Base-by-base conservation (phyloP, 2,113 vertebrate genomes). In the Bubo bubo region DNA sequence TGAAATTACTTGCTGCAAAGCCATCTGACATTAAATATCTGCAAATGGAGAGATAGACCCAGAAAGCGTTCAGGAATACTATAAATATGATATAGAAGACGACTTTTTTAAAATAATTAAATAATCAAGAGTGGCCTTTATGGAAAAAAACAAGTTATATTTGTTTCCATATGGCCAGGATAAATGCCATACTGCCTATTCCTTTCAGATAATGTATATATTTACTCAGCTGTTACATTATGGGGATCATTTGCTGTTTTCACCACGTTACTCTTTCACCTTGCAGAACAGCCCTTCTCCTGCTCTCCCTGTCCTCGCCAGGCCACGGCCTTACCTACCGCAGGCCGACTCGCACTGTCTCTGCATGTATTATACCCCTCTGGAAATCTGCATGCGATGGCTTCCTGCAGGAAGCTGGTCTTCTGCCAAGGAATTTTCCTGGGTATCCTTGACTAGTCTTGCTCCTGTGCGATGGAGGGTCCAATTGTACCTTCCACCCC, bases 151-250 rank as follows among this genome's bases (percentile, higher is more conserved):
- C 62, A 94, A 95, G 68, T 94, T 96, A 86, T 75, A 91, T 95
- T 95, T 89, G 74, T 96, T 97, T 90, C 97, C 97, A 97, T 96
- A 96, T 97, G 95, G 94, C 89, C 94, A 94, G 80, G 64, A 97
- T 85, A 73, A 89, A 97, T 93, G 90, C 95, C 84, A 73, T 89
- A 64, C 68, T 5, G 43, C 93, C 87, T 91, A 91, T 91, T 96
- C 71, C 92, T 66, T 82, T 70, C 77, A 94, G 79, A 97, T 93
- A 95, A 86, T 66, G 70, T 82, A 49, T 73, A 10, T 94, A 90
- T 95, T 95, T 95, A 41, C 66, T 73, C 53, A 66, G 73, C 70
- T 87, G 82, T 67, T 91, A 49, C 70, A 73, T 87, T 96, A 72
- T 53, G 4, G 1, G 52, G 30, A 87, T 88, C 41, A 20, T 91